A percentile compares a stretch with the other conserved stretches of the same genome.
Conservation (phyloP, 1,140 invertebrate species). For the Dendrolimus punctatus region DNA sequence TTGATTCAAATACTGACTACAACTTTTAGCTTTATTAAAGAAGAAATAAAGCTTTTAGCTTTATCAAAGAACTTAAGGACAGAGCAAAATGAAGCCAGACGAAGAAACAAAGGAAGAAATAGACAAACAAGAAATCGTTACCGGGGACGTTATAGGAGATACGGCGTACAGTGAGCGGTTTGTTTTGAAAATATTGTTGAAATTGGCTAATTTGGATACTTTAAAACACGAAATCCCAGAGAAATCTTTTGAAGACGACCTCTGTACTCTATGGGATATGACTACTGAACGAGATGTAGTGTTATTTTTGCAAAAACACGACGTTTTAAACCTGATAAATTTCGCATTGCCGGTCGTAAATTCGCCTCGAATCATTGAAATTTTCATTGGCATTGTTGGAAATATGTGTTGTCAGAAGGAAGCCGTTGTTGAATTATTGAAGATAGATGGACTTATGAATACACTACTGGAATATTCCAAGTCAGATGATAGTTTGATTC, state of each 20-base stretch:
- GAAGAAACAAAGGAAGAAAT: slow-evolving; percentile 17
- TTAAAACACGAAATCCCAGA: slow-evolving; percentile 65
- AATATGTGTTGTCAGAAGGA: slow-evolving; percentile 78
- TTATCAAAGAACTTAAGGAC: background rate
- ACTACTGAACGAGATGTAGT: slow-evolving; percentile 81
- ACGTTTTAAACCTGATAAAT: slow-evolving; percentile 74
- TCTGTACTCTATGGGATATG: slow-evolving; percentile 86
- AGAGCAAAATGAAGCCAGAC: slow-evolving; percentile 47
- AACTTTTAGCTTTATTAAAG: slow-evolving; percentile 2
- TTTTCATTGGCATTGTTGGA: slow-evolving; percentile 80
- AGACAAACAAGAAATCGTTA: slow-evolving; percentile 21
- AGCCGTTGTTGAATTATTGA: slow-evolving; percentile 57
- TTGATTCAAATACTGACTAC: too few species aligned
- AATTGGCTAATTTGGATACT: slow-evolving; percentile 66
- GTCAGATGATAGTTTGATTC: slow-evolving; percentile 74
- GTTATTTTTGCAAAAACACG: slow-evolving; percentile 76
- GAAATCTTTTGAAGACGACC: slow-evolving; percentile 76
- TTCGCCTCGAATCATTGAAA: slow-evolving; percentile 75
- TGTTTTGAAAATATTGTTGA: slow-evolving; percentile 78
- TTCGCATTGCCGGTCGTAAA: slow-evolving; percentile 69
- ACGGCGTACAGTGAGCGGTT: slow-evolving; percentile 83
- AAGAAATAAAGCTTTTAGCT: too few species aligned
- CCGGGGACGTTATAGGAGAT: slow-evolving; percentile 81
- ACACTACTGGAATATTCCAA: slow-evolving; percentile 73
- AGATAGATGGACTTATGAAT: slow-evolving; percentile 54